A percentile compares a stretch with the other conserved stretches of the same genome.
phyloP scores from a whole-genome alignment of 2,113 vertebrate genomes.

The Rhinolophus ferrumequinum region DNA sequence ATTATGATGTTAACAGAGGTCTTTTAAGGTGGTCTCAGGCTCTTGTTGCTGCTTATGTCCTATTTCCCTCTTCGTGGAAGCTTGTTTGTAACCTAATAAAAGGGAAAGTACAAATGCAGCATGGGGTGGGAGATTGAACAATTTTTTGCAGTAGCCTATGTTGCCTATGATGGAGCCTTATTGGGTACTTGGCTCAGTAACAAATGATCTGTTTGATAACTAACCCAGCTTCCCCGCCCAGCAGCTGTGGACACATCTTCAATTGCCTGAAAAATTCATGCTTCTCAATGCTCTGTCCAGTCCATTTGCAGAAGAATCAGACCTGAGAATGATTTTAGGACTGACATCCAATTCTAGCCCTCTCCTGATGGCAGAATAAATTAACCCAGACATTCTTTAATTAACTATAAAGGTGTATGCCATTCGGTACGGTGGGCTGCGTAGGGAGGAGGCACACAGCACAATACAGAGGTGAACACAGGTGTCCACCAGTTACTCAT shows the following conservation, averaged over 20 bases:
- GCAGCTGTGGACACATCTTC: not conserved
- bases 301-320: not conserved
- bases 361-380: not conserved
- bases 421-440: not conserved
- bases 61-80: not conserved
- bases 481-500: not conserved
- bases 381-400: not conserved
- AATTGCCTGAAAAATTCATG: not conserved
- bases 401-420: not conserved
- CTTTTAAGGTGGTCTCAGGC: not conserved
- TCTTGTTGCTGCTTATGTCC: not conserved
- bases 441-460: not conserved
- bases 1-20: not conserved
- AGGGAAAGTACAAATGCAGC: not conserved
- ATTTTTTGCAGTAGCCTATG: not conserved
- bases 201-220: not conserved
- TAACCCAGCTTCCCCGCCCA: not conserved
- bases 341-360: not conserved
- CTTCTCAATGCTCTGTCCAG: not conserved
- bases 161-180: not conserved
- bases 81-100: not conserved
- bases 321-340: not conserved
- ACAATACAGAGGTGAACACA: not conserved
- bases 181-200: not conserved
- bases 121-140: not conserved